Evolutionary conservation across 92 coral and sea anemone genomes (phyloP).

Genomic region (Scolanthus callimorphus): DNA sequence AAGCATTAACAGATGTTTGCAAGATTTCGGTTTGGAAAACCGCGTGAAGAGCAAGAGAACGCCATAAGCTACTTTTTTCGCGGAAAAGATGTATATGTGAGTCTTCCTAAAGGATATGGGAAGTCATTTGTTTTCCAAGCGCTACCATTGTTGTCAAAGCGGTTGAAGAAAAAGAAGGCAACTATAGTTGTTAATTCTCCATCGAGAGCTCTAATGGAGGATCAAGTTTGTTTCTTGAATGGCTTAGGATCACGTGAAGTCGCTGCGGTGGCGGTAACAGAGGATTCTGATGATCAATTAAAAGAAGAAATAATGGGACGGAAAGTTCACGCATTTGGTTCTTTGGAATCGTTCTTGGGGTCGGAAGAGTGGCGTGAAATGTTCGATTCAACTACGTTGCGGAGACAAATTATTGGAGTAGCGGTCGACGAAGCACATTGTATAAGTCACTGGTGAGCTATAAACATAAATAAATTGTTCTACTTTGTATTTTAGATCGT

Average conservation of each 20-base stretch:
- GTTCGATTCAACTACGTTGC: conserved; percentile 6
- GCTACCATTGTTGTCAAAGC: conserved; percentile 31
- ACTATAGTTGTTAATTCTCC: conserved; percentile 37
- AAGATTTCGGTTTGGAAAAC: conserved; percentile 27
- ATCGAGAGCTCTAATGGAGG: conserved; percentile 49
- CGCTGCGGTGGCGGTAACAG: conserved; percentile 38
- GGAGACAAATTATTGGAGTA: neutral
- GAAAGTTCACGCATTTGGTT: conserved; percentile 29
- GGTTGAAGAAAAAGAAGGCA: conserved; percentile 29
- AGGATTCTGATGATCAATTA: conserved; percentile 28
- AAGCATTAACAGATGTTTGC: conserved; percentile 5
- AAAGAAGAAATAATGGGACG: conserved; percentile 19
- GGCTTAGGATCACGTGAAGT: conserved; percentile 9
- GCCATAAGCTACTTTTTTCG: conserved; percentile 26
- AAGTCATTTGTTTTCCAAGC: conserved; percentile 47
- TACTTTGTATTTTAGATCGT: too few relatives aligned
- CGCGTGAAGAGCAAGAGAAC: conserved; percentile 29
- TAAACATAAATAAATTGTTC: too few relatives aligned
- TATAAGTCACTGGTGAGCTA: neutral
- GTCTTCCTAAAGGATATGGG: conserved; percentile 53
- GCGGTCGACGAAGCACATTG: neutral
- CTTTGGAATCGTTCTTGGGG: conserved; percentile 35
- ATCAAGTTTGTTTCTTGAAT: conserved; percentile 26
- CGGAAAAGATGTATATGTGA: conserved; percentile 32
- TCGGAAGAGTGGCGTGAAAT: conserved; percentile 32